Conservation (phyloP, 2,797 vertebrate species). For the Dryobates pubescens region DNA sequence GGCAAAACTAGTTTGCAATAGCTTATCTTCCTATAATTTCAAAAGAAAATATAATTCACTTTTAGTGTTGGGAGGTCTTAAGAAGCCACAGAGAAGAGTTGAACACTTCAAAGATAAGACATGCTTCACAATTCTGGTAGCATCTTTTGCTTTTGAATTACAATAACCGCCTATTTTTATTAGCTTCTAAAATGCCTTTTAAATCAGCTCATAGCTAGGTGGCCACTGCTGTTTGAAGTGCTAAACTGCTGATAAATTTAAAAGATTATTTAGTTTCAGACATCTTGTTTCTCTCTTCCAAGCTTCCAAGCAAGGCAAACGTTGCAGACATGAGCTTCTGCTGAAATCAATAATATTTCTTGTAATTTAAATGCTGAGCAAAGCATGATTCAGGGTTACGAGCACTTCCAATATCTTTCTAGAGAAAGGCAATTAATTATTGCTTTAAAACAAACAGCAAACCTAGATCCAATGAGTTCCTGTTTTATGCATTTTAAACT, state of each 20-base stretch:
- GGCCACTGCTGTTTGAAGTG: conserved; percentile 15
- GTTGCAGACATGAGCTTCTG: conserved; percentile 8
- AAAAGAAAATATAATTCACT: background rate
- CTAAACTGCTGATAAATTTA: conserved; percentile 60
- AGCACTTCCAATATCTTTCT: background rate
- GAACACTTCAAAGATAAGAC: background rate
- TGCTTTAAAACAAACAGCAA: conserved; percentile 2
- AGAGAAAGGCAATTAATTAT: background rate
- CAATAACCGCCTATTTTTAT: background rate
- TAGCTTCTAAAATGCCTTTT: conserved; percentile 35
- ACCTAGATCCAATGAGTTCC: background rate
- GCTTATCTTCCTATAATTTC: background rate
- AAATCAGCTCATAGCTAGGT: background rate
- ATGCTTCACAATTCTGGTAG: background rate
- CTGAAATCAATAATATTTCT: conserved; percentile 5
- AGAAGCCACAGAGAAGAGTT: background rate
- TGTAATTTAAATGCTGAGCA: background rate
- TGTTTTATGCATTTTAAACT: background rate
- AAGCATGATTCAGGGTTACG: background rate
- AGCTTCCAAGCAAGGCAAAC: conserved; percentile 51
- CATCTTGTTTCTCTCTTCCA: conserved; percentile 18
- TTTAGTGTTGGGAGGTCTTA: background rate
- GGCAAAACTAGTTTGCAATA: background rate
- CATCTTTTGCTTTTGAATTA: conserved; percentile 23
- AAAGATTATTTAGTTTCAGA: conserved; percentile 69